phyloP scores from a whole-genome alignment of 1,140 invertebrate genomes.

The Lucilia sericata region DNA sequence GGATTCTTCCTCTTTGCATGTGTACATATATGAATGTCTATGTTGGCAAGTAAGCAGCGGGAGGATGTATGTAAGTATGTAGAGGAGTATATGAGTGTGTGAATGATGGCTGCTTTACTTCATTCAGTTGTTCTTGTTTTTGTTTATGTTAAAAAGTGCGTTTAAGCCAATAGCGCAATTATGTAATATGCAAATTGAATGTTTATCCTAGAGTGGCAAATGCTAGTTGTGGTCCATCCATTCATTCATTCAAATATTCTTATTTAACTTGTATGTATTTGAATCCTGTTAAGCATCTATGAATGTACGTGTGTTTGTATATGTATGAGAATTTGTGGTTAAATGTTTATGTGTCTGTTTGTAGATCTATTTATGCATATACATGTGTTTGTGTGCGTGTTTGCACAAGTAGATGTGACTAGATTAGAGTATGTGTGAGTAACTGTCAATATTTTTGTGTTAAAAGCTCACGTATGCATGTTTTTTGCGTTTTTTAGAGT shows the following conservation, averaged over 20 bases:
- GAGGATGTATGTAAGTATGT: background rate
- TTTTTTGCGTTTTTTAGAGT: too few species aligned
- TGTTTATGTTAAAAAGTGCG: slow-evolving; percentile 47
- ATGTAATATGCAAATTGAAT: slow-evolving; percentile 66
- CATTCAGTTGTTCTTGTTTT: slow-evolving; percentile 20
- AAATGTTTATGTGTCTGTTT: background rate
- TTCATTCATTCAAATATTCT: slow-evolving; percentile 6
- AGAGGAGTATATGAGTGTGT: background rate
- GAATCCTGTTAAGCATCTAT: too few species aligned
- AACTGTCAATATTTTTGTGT: background rate
- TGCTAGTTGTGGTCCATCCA: background rate
- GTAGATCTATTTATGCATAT: background rate
- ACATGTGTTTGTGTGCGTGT: slow-evolving; percentile 5
- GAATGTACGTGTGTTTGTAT: background rate
- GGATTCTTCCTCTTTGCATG: background rate
- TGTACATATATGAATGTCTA: background rate
- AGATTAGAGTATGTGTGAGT: background rate
- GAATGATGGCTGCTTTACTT: background rate
- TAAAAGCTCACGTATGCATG: background rate
- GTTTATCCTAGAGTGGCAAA: slow-evolving; percentile 50
- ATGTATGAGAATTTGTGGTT: background rate
- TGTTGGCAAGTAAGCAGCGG: background rate
- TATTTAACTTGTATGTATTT: too few species aligned
- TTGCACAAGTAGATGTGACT: background rate
- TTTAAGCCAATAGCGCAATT: slow-evolving; percentile 53